A percentile compares a stretch with the other conserved stretches of the same genome.
Conservation (phyloP, 2,113 vertebrate genomes). For the Xerus inauris region DNA sequence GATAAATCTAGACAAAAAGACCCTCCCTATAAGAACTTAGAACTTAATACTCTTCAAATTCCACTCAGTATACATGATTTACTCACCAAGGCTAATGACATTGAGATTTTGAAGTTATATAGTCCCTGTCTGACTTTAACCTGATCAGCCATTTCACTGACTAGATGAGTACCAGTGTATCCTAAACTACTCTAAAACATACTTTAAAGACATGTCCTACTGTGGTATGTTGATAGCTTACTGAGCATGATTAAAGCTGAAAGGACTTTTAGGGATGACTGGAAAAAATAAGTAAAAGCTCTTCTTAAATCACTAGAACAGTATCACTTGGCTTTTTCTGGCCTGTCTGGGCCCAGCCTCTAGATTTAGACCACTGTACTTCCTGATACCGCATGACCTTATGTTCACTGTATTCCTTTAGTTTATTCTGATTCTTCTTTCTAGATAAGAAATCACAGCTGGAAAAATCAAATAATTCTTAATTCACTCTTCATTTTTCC, state of each 20-base stretch:
- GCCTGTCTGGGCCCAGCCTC: background rate
- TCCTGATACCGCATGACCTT: background rate
- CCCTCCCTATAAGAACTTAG: background rate
- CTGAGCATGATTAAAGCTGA: background rate
- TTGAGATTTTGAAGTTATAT: conserved; percentile 15
- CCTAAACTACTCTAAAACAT: background rate
- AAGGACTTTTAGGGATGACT: background rate
- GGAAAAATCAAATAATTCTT: background rate
- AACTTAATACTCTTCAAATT: conserved; percentile 3
- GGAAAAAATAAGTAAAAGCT: background rate
- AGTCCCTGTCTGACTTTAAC: conserved; percentile 13
- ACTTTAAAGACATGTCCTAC: background rate
- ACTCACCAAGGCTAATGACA: background rate
- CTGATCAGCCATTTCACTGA: background rate
- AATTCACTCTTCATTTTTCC: background rate
- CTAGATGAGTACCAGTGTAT: background rate
- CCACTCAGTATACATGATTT: background rate
- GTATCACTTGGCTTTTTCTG: background rate
- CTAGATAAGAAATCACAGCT: conserved; percentile 35
- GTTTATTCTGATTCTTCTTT: conserved; percentile 16
- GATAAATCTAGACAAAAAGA: background rate
- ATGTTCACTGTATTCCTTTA: background rate
- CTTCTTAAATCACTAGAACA: background rate
- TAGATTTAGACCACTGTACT: background rate
- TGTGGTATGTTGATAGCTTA: background rate